phyloP scores from a whole-genome alignment of 2,113 vertebrate species.

The Pagrus major region DNA sequence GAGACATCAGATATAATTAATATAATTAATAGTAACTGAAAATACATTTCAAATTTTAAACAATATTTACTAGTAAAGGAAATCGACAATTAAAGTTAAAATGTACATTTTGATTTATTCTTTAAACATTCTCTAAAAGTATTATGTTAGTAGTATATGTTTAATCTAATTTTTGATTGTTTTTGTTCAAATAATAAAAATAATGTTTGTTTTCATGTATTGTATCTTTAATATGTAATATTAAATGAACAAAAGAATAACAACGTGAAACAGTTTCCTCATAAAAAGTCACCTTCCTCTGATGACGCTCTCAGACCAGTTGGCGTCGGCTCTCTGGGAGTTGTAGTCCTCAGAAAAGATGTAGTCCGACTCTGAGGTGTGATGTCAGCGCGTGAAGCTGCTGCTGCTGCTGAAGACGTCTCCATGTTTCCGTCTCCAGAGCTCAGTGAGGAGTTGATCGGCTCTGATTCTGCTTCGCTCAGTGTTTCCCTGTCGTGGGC shows the following conservation, averaged over 20 bases:
- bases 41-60: too few species aligned
- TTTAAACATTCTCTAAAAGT: not conserved
- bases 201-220: not conserved
- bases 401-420: not conserved
- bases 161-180: too few species aligned
- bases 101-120: not conserved
- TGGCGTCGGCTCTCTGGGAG: not conserved
- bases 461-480: not conserved
- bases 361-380: not conserved
- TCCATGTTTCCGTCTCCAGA: fast-evolving
- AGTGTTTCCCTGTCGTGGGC: not conserved
- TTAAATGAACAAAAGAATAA: not conserved
- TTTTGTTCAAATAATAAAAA: too few species aligned
- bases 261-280: too few species aligned
- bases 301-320: fast-evolving
- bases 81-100: too few species aligned
- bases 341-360: constrained; percentile 17
- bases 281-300: not conserved
- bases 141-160: too few species aligned
- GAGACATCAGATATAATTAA: not conserved
- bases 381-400: fast-evolving
- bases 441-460: not conserved
- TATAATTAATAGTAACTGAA: not conserved
- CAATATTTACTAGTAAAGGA: too few species aligned
- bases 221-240: not conserved